Conservation (phyloP, 2,888 invertebrate genomes). For the Melieria crassipennis region DNA sequence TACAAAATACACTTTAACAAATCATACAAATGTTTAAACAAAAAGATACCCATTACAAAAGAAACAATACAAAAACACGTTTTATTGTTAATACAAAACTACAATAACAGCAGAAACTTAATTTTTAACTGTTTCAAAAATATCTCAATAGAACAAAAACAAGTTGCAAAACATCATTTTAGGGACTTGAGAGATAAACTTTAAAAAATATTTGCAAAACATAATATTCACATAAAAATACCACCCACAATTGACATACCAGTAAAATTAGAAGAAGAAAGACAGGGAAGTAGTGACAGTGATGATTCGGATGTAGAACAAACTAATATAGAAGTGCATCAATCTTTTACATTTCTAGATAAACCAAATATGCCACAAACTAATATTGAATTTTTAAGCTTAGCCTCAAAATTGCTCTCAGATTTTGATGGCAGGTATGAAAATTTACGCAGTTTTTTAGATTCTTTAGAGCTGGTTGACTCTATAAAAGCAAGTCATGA, state of each 20-base stretch:
- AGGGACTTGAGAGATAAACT: too few species aligned
- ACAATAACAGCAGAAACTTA: too few species aligned
- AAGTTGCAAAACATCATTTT: too few species aligned
- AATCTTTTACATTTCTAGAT: too few species aligned
- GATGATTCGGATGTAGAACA: slow-evolving; percentile 2
- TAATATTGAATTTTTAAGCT: neutral
- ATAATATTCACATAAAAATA: neutral
- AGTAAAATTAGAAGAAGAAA: slow-evolving; percentile 1
- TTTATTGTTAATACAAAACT: too few species aligned
- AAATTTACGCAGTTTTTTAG: slow-evolving; percentile 10
- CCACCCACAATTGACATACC: neutral
- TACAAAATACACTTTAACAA: too few species aligned
- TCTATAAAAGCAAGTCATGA: slow-evolving; percentile 17
- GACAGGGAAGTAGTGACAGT: slow-evolving; percentile 3
- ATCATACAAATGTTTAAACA: too few species aligned
- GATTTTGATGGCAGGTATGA: slow-evolving; percentile 10
- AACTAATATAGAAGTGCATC: neutral
- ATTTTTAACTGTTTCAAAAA: too few species aligned
- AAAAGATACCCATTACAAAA: too few species aligned
- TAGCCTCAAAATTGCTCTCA: neutral
- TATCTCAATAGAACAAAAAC: too few species aligned
- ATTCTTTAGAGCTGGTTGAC: slow-evolving; percentile 11
- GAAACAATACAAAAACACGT: too few species aligned
- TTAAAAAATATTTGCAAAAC: too few species aligned
- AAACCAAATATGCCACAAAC: neutral